A percentile compares a stretch with the other conserved stretches of the same genome.
Conservation (phyloP, 2,797 vertebrate species). For the Pantherophis vulpinus region DNA sequence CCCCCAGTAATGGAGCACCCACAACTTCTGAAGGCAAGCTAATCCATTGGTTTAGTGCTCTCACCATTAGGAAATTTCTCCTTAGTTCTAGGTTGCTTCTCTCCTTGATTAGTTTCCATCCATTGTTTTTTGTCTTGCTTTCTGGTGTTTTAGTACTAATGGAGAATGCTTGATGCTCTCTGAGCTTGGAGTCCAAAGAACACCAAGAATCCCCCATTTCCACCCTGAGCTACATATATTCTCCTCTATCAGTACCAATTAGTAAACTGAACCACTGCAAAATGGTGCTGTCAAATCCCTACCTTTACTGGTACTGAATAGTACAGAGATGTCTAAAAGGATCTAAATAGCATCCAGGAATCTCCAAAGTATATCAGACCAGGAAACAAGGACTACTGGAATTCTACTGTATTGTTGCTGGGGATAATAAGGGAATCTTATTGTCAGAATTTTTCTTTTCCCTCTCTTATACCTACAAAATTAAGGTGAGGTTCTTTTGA, state of each 20-base stretch:
- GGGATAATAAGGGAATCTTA: background rate
- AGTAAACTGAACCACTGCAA: background rate
- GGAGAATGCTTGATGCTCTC: no score
- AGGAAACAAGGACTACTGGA: background rate
- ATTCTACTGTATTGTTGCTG: background rate
- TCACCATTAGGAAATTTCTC: no score
- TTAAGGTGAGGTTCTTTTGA: background rate
- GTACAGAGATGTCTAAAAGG: background rate
- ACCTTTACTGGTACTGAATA: background rate
- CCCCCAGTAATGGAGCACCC: background rate
- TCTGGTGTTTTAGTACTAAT: no score
- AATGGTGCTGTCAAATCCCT: background rate
- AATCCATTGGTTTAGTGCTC: no score
- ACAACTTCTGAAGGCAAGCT: no score
- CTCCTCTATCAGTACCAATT: no score
- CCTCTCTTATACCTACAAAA: background rate
- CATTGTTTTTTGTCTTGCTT: no score
- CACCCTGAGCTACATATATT: no score
- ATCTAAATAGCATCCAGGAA: background rate
- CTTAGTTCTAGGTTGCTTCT: no score
- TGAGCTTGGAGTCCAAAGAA: no score
- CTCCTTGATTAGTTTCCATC: no score
- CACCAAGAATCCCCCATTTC: no score
- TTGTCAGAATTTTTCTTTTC: background rate
- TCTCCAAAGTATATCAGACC: background rate